Percentiles rank a stretch among this genome's conserved stretches.
These are phyloP conservation scores for Heliconius hermathena DNA, from an alignment of 1,140 invertebrate genomes.

Conservation along the genomic window DNA sequence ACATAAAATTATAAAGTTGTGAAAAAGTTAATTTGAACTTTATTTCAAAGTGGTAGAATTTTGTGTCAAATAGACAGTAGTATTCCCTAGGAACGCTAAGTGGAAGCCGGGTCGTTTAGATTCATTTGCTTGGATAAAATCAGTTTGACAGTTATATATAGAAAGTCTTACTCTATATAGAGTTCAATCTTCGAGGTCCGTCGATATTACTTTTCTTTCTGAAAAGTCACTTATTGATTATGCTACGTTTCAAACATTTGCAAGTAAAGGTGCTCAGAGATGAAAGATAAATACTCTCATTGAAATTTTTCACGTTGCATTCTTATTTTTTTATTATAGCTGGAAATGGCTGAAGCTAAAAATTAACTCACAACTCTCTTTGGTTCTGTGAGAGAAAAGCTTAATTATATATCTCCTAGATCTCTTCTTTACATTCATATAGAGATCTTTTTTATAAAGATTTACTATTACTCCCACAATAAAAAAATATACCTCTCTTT, in stretches of 20 bases:
- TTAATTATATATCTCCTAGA: no score
- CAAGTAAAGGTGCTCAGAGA: background rate
- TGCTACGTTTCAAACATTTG: background rate
- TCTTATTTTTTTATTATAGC: background rate
- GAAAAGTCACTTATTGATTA: background rate
- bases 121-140: conserved; percentile 32
- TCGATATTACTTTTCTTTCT: conserved; percentile 14
- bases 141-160: conserved; percentile 33
- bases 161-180: background rate
- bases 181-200: conserved; percentile 5
- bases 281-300: background rate
- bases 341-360: no score
- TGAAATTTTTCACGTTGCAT: background rate
- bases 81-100: conserved; percentile 12
- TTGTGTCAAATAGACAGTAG: background rate
- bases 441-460: no score
- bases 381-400: no score
- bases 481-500: no score
- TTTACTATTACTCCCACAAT: no score
- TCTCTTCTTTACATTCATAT: no score
- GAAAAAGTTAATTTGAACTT: background rate
- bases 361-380: no score
- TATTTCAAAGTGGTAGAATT: conserved; percentile 5
- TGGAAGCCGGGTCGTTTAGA: conserved; percentile 21
- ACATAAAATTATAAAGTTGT: conserved; percentile 12